Evolutionary conservation across 2,888 invertebrate species (phyloP).

Genomic region (Julus scandinavius): DNA sequence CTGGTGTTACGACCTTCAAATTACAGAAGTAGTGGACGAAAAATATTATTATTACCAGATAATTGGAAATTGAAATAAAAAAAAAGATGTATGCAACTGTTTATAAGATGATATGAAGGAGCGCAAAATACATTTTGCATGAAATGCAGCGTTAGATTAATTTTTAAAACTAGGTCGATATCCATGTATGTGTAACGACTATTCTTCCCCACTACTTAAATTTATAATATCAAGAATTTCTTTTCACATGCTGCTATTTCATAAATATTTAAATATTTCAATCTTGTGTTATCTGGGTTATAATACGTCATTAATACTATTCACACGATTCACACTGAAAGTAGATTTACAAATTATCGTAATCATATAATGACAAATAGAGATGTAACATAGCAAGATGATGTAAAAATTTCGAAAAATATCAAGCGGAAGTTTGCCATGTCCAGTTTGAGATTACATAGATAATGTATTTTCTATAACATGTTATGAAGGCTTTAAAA

Average conservation of each 20-base stretch:
- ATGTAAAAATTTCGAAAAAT: no score
- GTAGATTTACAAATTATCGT: no score
- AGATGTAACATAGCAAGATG: no score
- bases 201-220: neutral
- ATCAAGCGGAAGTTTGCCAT: no score
- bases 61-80: conserved; percentile 29
- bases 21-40: conserved; percentile 3
- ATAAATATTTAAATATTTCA: neutral
- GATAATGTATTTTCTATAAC: no score
- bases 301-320: neutral
- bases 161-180: conserved; percentile 5
- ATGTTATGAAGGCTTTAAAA: no score
- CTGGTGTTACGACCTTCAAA: conserved; percentile 17
- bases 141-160: neutral
- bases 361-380: no score
- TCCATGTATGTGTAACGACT: neutral
- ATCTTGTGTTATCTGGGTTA: neutral
- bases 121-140: neutral
- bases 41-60: neutral
- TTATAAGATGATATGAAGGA: conserved; percentile 23
- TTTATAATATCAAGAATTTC: neutral
- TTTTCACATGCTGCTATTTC: neutral
- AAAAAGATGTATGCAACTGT: neutral
- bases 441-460: no score
- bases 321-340: neutral